Evolutionary conservation across 2,888 invertebrate genomes (phyloP), one percentile per base, ranked within the genome.

Genomic region (Pristionchus mayeri): DNA sequence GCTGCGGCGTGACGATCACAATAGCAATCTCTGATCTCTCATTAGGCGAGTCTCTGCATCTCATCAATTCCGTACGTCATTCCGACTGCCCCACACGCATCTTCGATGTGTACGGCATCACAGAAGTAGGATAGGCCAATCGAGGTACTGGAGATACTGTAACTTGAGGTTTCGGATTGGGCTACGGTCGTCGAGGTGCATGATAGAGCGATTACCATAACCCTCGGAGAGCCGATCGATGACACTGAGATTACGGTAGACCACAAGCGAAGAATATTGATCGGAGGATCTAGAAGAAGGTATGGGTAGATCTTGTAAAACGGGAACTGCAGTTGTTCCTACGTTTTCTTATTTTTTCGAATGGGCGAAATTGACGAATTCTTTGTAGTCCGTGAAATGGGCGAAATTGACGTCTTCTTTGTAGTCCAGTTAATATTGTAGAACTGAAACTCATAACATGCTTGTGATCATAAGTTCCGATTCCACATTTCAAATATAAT

Each of bases 41-140:
- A 44, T 44, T 44, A 78, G 78, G 81, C 40, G 81, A 81, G 24
- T 24, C 57, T 16, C 81, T 57, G 37, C 9, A 54, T 40, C 81
- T 54, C 44, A 40, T 81, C 57, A 18, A 34, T 21, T 3, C 37
- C 60, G 16, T 30, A 52, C 81, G 81, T 6, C 52, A 52, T 9
- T 21, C 60, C 24, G 24, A 24, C 16, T 54, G 81, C 37, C 81
- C 30, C 7, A 81, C 81, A 6, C 21, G 40, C 21, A 60, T 81
- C 81, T 81, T 18, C 44, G 81, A 81, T n/a, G 37, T 57, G 3
- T 81, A 81, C 40, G 81, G 81, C 11, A 30, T 81, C n/a, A 81
- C 81, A 18, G 81, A 81, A 27, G 79, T 79, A 75, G 27, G 63
- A 30, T 63, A 63, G 63, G 44, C 44, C 4, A 11, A 63, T 63